Percentiles rank a stretch among this genome's conserved stretches.
Conservation (phyloP, 2,888 invertebrate genomes). For the Heteromurus nitidus region DNA sequence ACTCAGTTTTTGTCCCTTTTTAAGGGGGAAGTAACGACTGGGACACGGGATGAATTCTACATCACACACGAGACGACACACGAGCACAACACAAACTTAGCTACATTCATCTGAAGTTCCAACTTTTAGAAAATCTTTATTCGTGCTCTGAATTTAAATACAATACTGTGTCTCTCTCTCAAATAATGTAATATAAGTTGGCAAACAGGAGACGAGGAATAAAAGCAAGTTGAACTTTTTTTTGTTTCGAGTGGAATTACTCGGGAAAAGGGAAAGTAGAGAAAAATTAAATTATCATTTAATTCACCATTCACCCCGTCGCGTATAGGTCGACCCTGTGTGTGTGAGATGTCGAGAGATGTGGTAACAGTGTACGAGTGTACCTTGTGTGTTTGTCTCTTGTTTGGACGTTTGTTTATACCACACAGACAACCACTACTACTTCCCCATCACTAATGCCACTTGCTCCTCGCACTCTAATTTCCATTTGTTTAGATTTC, state of each 20-base stretch:
- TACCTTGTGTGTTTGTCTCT: not conserved
- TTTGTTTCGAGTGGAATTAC: slow-evolving; percentile 3
- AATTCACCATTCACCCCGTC: slow-evolving; percentile 28
- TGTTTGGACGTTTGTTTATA: too few relatives aligned
- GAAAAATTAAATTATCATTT: slow-evolving; percentile 57
- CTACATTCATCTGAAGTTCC: too few relatives aligned
- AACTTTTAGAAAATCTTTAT: slow-evolving; percentile 29
- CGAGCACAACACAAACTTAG: too few relatives aligned
- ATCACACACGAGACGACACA: too few relatives aligned
- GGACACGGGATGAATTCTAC: too few relatives aligned
- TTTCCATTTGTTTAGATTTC: not conserved
- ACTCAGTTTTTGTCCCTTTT: too few relatives aligned
- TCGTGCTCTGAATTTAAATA: slow-evolving; percentile 53
- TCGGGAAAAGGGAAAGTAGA: slow-evolving; percentile 10
- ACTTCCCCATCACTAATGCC: not conserved
- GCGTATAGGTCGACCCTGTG: too few relatives aligned
- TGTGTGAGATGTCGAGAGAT: too few relatives aligned
- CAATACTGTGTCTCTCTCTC: slow-evolving; percentile 17
- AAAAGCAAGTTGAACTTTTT: slow-evolving; percentile 10
- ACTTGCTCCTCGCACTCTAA: not conserved
- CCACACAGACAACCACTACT: too few relatives aligned
- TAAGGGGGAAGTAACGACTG: too few relatives aligned
- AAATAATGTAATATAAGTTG: not conserved
- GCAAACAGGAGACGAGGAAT: not conserved
- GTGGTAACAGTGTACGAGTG: not conserved